phyloP scores from a whole-genome alignment of 2,113 vertebrate genomes.

The Myotis yumanensis region DNA sequence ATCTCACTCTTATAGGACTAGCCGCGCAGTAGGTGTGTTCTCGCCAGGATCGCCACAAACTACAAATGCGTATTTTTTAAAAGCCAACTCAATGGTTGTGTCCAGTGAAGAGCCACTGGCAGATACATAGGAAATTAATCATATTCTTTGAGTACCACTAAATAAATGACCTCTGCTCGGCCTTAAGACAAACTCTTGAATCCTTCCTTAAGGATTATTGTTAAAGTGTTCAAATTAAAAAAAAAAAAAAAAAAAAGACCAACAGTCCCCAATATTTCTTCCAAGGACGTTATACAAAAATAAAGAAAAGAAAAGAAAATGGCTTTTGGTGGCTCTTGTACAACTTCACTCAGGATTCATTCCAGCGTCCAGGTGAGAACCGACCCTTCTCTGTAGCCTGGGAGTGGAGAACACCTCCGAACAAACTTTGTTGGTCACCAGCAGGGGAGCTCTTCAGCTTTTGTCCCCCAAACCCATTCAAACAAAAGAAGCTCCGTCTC shows the following conservation, averaged over 20 bases:
- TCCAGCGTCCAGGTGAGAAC: not conserved
- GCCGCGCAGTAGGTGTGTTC: no score
- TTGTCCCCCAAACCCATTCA: constrained; percentile 80
- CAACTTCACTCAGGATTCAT: not conserved
- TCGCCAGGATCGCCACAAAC: not conserved
- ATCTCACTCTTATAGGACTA: not conserved
- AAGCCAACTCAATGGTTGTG: not conserved
- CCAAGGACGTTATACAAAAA: not conserved
- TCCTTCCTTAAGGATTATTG: not conserved
- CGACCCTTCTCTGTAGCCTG: not conserved
- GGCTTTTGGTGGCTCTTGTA: not conserved
- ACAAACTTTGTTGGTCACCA: constrained; percentile 73
- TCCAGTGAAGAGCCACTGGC: not conserved
- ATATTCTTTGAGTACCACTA: not conserved
- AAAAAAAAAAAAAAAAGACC: not conserved
- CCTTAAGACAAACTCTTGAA: not conserved
- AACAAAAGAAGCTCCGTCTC: constrained; percentile 82
- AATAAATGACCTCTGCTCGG: not conserved
- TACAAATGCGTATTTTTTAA: not conserved
- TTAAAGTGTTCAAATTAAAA: not conserved
- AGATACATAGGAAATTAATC: not conserved
- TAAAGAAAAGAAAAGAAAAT: no score
- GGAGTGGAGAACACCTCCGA: constrained; percentile 40
- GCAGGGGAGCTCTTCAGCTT: constrained; percentile 82
- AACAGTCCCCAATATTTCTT: not conserved